Conservation (phyloP, 2,888 invertebrate species). For the Parthenolecanium corni region DNA sequence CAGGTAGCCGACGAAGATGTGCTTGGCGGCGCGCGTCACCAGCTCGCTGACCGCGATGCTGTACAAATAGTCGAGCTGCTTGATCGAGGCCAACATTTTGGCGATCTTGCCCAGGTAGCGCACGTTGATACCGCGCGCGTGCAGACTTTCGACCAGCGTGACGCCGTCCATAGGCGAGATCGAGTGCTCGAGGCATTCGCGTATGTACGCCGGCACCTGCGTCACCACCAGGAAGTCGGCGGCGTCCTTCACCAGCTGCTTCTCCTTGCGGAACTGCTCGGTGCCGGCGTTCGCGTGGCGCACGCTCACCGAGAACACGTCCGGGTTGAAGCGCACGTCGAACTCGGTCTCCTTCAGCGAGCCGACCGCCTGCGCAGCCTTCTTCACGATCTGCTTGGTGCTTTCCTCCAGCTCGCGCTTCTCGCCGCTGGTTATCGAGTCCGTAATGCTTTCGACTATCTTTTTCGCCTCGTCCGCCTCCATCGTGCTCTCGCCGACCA, state of each 20-base stretch:
- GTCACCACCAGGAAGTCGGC: constrained; percentile 86
- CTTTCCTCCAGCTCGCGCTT: constrained; percentile 66
- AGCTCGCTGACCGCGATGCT: constrained; percentile 85
- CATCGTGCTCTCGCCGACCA: constrained; percentile 38
- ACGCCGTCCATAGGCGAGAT: constrained; percentile 91
- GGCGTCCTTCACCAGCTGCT: constrained; percentile 85
- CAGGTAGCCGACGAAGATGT: constrained; percentile 80
- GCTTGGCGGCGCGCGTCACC: constrained; percentile 79
- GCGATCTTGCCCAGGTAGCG: constrained; percentile 91
- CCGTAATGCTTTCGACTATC: constrained; percentile 78
- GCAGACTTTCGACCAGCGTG: constrained; percentile 83
- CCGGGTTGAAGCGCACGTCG: constrained; percentile 95
- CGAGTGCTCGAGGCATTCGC: constrained; percentile 81
- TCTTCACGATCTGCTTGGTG: constrained; percentile 74
- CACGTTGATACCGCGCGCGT: constrained; percentile 91
- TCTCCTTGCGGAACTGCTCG: constrained; percentile 62
- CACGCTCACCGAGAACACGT: constrained; percentile 92
- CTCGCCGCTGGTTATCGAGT: constrained; percentile 61
- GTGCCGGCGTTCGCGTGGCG: constrained; percentile 60
- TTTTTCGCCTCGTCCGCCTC: constrained; percentile 81
- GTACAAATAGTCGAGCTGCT: constrained; percentile 73
- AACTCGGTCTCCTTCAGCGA: constrained; percentile 92
- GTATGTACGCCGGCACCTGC: constrained; percentile 85
- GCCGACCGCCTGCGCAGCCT: constrained; percentile 82
- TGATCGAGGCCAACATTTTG: constrained; percentile 61